Conservation (phyloP, 1,140 invertebrate species). For the Cyphomyrmex costatus region DNA sequence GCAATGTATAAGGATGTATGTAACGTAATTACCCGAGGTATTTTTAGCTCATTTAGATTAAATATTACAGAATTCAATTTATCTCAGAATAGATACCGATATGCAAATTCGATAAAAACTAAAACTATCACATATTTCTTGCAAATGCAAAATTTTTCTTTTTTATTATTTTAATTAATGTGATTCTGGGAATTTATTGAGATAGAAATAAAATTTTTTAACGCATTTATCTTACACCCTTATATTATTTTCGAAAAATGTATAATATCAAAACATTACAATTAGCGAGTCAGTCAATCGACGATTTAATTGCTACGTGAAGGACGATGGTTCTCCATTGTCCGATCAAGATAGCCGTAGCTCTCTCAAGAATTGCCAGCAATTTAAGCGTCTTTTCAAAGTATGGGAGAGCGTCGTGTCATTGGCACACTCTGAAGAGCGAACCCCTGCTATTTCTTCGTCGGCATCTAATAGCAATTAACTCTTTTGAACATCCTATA, state of each 20-base stretch:
- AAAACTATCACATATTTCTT: background rate
- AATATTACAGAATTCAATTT: background rate
- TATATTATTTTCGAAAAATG: background rate
- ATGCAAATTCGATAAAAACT: background rate
- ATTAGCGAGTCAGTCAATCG: conserved; percentile 6
- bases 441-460: conserved; percentile 53
- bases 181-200: background rate
- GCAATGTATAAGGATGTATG: background rate
- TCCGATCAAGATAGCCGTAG: conserved; percentile 36
- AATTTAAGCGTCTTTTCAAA: conserved; percentile 62
- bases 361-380: conserved; percentile 31
- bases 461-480: conserved; percentile 55
- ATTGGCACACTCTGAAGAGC: background rate
- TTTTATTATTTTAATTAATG: background rate
- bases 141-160: background rate
- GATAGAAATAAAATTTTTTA: background rate
- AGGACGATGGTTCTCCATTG: conserved; percentile 3
- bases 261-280: background rate
- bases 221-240: background rate
- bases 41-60: background rate
- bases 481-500: conserved; percentile 41
- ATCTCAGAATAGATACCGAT: background rate
- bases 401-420: background rate
- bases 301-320: conserved; percentile 52
- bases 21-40: background rate